Percentiles rank a stretch among this genome's conserved stretches.
Evolutionary conservation across 2,113 vertebrate genomes (phyloP).

Genomic region (Pseudorasbora parva): DNA sequence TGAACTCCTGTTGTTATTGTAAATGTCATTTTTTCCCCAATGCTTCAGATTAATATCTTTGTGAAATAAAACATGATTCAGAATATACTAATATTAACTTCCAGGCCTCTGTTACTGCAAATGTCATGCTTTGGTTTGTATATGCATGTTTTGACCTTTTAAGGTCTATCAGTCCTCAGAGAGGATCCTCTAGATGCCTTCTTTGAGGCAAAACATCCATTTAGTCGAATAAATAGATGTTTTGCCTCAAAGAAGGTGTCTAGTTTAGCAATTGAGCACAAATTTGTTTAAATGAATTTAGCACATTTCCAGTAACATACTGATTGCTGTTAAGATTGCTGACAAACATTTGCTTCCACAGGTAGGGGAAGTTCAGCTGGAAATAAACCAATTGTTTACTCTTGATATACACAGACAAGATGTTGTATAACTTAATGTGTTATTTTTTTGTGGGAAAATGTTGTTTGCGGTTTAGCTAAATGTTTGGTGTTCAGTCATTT

Average conservation of each 20-base stretch:
- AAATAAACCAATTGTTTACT: not conserved
- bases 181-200: no score
- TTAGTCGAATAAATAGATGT: not conserved
- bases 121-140: not conserved
- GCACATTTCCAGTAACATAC: no score
- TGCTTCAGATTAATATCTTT: not conserved
- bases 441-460: not conserved
- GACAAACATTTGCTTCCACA: not conserved
- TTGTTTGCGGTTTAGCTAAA: not conserved
- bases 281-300: not conserved
- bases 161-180: not conserved
- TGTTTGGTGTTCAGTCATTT: not conserved
- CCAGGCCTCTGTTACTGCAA: not conserved
- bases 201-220: no score
- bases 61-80: not conserved
- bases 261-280: not conserved
- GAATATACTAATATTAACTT: no score
- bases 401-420: not conserved
- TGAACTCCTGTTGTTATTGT: not conserved
- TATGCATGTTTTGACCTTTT: not conserved
- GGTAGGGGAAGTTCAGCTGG: not conserved
- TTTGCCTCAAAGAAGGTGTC: not conserved
- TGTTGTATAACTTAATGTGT: not conserved
- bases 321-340: not conserved
- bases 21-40: not conserved